Evolutionary conservation across 2,113 vertebrate species (phyloP), one percentile per base, ranked within the genome.

Genomic region (Hypomesus transpacificus): DNA sequence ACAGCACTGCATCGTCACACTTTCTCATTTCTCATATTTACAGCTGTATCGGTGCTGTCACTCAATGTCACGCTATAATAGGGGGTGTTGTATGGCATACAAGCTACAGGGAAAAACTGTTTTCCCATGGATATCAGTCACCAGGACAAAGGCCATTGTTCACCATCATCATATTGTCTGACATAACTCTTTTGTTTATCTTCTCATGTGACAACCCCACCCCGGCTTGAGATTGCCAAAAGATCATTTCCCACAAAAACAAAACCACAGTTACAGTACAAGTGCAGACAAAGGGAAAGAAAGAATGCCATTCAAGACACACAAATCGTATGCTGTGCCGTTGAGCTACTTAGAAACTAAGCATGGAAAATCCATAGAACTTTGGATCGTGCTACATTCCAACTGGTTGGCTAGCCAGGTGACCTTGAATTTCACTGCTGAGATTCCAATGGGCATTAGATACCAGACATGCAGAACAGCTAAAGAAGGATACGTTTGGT

Each of bases 381-480:
- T 31, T 63, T 18, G 9, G 14, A 11, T n/a, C 14, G 21, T 63
- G 26, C 31, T 63, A 17, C 61, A 63, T 31, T 16, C 61, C 31
- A 56, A 56, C n/a, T 5, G 14, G n/a, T 16, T 6, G 4, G 16
- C 24, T 9, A 2, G 24, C 18, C 39, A 46, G 39, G 60, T 84
- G 86, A 87, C 87, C 87, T 87, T 85, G 86, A 83, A 72, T 80
- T 75, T 39, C 63, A 59, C 75, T 63, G 51, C 58, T 53, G 28
- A 80, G 64, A 75, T 75, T 71, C 61, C 65, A 51, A 31, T 77
- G 72, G 68, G 18, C 73, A 22, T 53, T 17, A 50, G n/a, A 66
- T n/a, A 39, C 9, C 39, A 71, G 22, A 67, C 16, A 77, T 75
- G 62, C 79, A 62, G 4, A 11, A 17, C 34, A 71, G 18, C 21